Percentiles rank a stretch among this genome's conserved stretches.
phyloP scores from a whole-genome alignment of 2,888 invertebrate genomes.

The Epistrophella euchroma region DNA sequence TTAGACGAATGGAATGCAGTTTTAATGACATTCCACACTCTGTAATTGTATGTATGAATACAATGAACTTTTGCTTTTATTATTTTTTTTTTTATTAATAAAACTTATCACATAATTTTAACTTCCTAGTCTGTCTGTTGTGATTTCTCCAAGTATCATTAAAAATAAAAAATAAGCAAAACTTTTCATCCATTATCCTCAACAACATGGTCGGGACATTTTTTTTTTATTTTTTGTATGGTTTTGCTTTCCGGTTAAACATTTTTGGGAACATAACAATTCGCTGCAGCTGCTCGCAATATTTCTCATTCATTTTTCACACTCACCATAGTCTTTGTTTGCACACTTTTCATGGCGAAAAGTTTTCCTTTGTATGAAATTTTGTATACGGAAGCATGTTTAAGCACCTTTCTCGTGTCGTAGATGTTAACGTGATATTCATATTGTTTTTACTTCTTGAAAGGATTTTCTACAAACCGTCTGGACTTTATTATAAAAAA shows the following conservation, averaged over 20 bases:
- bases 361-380: constrained; percentile 44
- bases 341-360: constrained; percentile 27
- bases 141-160: not conserved
- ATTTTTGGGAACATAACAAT: constrained; percentile 48
- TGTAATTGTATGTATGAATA: not conserved
- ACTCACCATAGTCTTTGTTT: constrained; percentile 18
- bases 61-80: not conserved
- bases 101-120: not conserved
- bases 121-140: constrained; percentile 2
- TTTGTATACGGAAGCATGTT: constrained; percentile 11
- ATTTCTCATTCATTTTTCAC: constrained; percentile 62
- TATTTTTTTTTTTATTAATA: not conserved
- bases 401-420: constrained; percentile 20
- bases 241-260: not conserved
- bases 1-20: not conserved
- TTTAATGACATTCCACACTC: not conserved
- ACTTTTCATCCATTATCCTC: constrained; percentile 25
- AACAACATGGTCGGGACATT: constrained; percentile 16
- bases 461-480: constrained; percentile 54
- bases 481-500: constrained; percentile 61
- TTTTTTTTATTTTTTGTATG: not conserved
- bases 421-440: constrained; percentile 70
- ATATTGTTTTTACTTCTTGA: constrained; percentile 64
- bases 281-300: constrained; percentile 68
- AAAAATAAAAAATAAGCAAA: constrained; percentile 16